A percentile compares a stretch with the other conserved stretches of the same genome.
Evolutionary conservation across 2,797 vertebrate species (phyloP).

Genomic region (Danionella dracula): DNA sequence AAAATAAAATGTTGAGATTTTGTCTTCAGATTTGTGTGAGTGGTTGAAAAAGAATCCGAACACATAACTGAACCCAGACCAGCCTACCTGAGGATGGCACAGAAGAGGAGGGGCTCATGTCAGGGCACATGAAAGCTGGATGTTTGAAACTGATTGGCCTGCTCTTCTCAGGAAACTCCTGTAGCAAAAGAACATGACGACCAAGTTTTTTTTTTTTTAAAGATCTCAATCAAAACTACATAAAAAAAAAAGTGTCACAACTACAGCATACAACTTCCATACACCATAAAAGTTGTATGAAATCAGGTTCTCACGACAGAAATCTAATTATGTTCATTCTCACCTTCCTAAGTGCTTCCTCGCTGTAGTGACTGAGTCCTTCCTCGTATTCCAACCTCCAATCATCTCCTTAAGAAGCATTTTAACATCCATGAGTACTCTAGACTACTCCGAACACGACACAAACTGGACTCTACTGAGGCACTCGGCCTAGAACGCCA

Average conservation of each 20-base stretch:
- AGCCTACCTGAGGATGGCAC: slow-evolving; percentile 68
- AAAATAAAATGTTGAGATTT: background rate
- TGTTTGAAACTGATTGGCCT: slow-evolving; percentile 61
- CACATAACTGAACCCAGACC: background rate
- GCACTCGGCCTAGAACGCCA: background rate
- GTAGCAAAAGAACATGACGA: background rate
- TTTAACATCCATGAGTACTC: background rate
- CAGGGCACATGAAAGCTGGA: slow-evolving; percentile 62
- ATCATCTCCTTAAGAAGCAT: slow-evolving; percentile 56
- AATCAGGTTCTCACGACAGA: too few relatives aligned
- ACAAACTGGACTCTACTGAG: background rate
- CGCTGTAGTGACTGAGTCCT: slow-evolving; percentile 63
- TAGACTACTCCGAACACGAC: background rate
- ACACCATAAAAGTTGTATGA: too few relatives aligned
- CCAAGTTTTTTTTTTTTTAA: background rate
- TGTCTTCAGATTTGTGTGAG: too few relatives aligned
- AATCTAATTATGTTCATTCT: too few relatives aligned
- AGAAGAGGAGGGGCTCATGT: slow-evolving; percentile 69
- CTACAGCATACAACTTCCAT: too few relatives aligned
- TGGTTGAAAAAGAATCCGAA: too few relatives aligned
- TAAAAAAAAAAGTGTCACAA: background rate
- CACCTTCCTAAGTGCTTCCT: slow-evolving; percentile 67
- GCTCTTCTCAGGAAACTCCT: slow-evolving; percentile 73
- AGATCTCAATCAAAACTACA: background rate
- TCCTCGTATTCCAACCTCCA: slow-evolving; percentile 72